phyloP scores from a whole-genome alignment of 92 coral and sea anemone species.

The Galaxea fascicularis region DNA sequence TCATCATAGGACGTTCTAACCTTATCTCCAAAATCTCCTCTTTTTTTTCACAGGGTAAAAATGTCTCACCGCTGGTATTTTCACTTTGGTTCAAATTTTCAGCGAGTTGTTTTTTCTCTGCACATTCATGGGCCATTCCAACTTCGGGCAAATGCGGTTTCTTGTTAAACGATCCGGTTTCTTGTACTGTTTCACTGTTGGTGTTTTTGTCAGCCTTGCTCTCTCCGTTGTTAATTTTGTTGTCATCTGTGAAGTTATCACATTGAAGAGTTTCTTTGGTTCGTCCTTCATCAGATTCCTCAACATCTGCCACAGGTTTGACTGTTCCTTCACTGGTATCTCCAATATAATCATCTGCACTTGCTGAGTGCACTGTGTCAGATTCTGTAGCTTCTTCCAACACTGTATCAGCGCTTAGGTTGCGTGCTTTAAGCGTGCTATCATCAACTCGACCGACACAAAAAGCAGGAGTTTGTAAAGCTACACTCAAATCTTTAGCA shows the following conservation, averaged over 20 bases:
- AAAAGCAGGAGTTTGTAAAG: conserved; percentile 26
- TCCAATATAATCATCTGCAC: background rate
- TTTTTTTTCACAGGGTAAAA: background rate
- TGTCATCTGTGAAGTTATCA: background rate
- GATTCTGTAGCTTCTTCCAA: background rate
- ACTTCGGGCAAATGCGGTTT: background rate
- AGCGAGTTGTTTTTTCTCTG: background rate
- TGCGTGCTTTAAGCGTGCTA: background rate
- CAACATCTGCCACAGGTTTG: background rate
- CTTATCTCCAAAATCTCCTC: background rate
- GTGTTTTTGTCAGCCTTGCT: background rate
- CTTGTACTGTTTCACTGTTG: background rate
- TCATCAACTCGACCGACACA: conserved; percentile 7
- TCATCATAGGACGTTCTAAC: background rate
- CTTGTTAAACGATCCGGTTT: background rate
- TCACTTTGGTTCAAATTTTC: background rate
- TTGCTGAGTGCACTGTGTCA: background rate
- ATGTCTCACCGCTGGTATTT: background rate
- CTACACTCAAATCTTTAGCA: conserved; percentile 46
- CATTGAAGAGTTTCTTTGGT: background rate
- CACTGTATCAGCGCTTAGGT: background rate
- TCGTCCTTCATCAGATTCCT: background rate
- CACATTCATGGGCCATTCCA: too few relatives aligned
- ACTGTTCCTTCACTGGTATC: background rate
- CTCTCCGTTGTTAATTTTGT: too few relatives aligned